Conservation (phyloP, 2,113 vertebrate species). For the Odocoileus virginianus region DNA sequence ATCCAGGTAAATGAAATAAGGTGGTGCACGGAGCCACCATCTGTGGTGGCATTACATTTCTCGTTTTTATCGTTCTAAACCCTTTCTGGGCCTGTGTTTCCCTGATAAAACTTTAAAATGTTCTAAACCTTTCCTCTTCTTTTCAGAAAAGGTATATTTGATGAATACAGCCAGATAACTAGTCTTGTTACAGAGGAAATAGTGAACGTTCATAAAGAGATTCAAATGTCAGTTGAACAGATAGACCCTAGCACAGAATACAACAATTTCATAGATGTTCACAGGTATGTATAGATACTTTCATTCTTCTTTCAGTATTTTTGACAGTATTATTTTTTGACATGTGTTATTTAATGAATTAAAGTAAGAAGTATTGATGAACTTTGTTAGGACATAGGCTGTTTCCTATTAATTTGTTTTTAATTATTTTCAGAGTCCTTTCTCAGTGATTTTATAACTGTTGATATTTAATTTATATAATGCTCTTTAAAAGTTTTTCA, state of each 20-base stretch:
- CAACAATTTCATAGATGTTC: constrained; percentile 91
- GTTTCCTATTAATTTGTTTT: constrained; percentile 5
- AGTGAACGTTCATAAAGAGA: constrained; percentile 94
- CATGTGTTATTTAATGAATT: constrained; percentile 14
- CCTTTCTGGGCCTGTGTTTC: not conserved
- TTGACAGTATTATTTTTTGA: not conserved
- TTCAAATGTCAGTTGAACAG: constrained; percentile 90
- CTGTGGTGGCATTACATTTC: not conserved
- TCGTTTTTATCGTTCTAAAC: not conserved
- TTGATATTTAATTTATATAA: constrained; percentile 13
- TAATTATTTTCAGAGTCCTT: constrained; percentile 15
- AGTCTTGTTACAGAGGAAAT: constrained; percentile 95
- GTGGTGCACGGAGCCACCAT: not conserved
- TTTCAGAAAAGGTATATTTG: constrained; percentile 91
- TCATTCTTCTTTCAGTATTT: not conserved
- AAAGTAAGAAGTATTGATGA: not conserved
- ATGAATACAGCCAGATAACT: constrained; percentile 97
- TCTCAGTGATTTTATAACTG: not conserved
- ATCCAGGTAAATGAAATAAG: not conserved
- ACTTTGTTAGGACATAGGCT: not conserved
- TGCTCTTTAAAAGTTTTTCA: not conserved
- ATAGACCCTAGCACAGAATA: constrained; percentile 94
- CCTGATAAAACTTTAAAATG: constrained; percentile 24
- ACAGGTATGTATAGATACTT: constrained; percentile 87
- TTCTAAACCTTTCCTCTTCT: constrained; percentile 59